phyloP scores from a whole-genome alignment of 2,797 vertebrate genomes.

The Gallinago solitaria region DNA sequence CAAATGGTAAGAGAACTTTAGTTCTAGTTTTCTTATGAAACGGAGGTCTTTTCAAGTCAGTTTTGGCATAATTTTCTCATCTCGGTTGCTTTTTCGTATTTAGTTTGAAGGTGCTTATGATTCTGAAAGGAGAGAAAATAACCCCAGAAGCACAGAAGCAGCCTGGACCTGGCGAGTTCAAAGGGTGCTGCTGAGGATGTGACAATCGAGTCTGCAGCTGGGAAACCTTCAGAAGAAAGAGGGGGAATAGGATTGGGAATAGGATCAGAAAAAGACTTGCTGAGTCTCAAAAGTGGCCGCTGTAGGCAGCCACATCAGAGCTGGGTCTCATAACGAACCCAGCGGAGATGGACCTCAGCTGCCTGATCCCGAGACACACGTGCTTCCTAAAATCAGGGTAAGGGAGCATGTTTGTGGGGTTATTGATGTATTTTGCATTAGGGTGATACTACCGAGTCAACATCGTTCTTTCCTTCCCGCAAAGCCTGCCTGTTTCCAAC shows the following conservation, averaged over 20 bases:
- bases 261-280: neutral
- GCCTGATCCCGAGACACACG: neutral
- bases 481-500: neutral
- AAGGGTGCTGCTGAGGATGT: neutral
- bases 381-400: neutral
- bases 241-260: neutral
- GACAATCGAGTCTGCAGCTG: neutral
- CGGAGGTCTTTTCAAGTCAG: neutral
- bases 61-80: neutral
- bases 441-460: neutral
- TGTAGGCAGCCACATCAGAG: neutral
- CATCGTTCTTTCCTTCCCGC: neutral
- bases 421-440: neutral
- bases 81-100: neutral
- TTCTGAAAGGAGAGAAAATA: neutral
- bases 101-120: neutral
- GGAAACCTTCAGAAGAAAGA: neutral
- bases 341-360: accelerated
- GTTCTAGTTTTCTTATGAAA: neutral
- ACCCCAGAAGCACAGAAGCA: neutral
- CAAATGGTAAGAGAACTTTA: neutral
- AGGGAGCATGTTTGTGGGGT: neutral
- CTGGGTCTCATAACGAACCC: neutral
- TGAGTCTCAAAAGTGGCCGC: neutral
- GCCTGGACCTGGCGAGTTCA: neutral